Base-by-base conservation (phyloP, 2,888 invertebrate species). In the Ptychoptera albimana region DNA sequence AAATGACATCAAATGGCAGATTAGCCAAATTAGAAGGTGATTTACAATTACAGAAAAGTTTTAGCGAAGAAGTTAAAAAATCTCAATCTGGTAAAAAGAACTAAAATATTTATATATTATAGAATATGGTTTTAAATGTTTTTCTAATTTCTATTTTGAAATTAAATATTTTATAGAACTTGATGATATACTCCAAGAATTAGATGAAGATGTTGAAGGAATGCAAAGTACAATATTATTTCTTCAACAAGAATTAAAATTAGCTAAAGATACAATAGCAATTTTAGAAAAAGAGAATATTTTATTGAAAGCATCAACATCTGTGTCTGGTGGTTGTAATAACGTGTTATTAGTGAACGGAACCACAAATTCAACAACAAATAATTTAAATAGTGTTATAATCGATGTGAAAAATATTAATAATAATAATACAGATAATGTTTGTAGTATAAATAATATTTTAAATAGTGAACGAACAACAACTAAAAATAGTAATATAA, bases 191-290 rank as follows among this genome's bases (percentile, higher is more conserved):
- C 74, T 97, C 40, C 86, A 91, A 63, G 96, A 96, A 62, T 66
- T 96, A 50, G 97, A 97, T 59, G 94, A 94, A 64, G 94, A 96
- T 63, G 87, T 94, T 35, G 97, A 97, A 66, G 94, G 94, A 15
- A 92, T 97, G 92, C 96, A 96, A 71, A 89, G 92, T 60, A 94
- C 94, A 49, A 93, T 96, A 58, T 75, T 88, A 64, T 86, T 86
- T 67, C 72, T 96, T 48, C 94, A 96, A 60, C 88, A 91, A 62
- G 92, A 96, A 66, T 68, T 96, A 48, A 79, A 88, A 47, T 86
- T 88, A 55, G 74, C 85, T 10, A 80, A 82, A 54, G 83, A 85
- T 52, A 72, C 73, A 32, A 72, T 76, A 46, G 69, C 70, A 43
- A 61, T 67, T n/a, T 61, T 81, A 34, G 78, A 80, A 54, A 75